Base-by-base conservation (phyloP, 30 jellyfish, hydroid and myxozoan genomes). In the Aurelia sp. region DNA sequence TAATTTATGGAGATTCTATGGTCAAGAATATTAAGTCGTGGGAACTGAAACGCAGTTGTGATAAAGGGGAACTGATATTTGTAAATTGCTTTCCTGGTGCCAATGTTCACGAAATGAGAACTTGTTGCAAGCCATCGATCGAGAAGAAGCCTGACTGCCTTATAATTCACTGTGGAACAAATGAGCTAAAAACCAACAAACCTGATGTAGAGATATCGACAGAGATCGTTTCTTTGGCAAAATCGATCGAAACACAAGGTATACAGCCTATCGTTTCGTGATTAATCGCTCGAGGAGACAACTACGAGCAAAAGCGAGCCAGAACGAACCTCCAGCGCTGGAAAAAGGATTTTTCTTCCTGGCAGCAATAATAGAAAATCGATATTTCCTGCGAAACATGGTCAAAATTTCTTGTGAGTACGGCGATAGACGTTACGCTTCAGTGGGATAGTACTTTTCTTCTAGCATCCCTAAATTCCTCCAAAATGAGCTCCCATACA, bases 291-390 rank as follows among this genome's bases (percentile, higher is more conserved):
- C 76, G 76, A 65, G 76, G 76, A 65, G 76, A 65, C 76, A 65
- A 65, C 76, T 20, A 65, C 51, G 59, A 67, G 59, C 63, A 67
- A 67, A 67, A 72, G 69, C 68, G 68, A 72, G 82, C 41, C 82
- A 72, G 51, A 72, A 72, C 82, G 47, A 72, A 72, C 82, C 47
- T 72, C 68, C n/a, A n/a, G n/a, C n/a, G n/a, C n/a, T n/a, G n/a
- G n/a, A n/a, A n/a, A n/a, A n/a, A n/a, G n/a, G n/a, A n/a, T n/a
- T n/a, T n/a, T n/a, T n/a, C n/a, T n/a, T n/a, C n/a, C n/a, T n/a
- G n/a, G n/a, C n/a, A n/a, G n/a, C n/a, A n/a, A n/a, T n/a, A n/a
- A n/a, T n/a, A n/a, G n/a, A n/a, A n/a, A n/a, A n/a, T n/a, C n/a
- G n/a, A n/a, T n/a, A n/a, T n/a, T n/a, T n/a, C n/a, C n/a, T n/a